phyloP scores from a whole-genome alignment of 2,113 vertebrate genomes.

The Phyllopteryx taeniolatus region DNA sequence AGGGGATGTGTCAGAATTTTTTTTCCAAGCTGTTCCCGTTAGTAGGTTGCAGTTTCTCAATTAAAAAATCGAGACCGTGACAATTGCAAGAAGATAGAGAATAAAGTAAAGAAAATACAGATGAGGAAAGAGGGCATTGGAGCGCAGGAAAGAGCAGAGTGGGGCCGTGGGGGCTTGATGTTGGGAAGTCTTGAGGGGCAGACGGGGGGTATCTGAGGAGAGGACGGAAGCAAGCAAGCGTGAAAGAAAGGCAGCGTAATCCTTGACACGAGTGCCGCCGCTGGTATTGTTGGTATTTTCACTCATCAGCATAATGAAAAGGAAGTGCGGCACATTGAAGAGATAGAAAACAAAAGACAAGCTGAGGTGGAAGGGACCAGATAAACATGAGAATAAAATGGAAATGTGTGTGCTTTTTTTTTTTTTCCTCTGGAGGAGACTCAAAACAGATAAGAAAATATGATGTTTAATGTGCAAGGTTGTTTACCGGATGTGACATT shows the following conservation, averaged over 20 bases:
- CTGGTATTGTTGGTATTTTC: constrained; percentile 30
- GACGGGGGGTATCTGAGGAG: constrained; percentile 28
- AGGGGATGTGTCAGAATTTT: constrained; percentile 44
- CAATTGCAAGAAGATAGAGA: constrained; percentile 5
- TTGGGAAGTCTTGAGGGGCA: constrained; percentile 12
- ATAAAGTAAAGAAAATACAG: constrained; percentile 12
- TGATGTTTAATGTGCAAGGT: not conserved
- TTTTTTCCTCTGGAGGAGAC: not conserved
- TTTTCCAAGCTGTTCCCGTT: constrained; percentile 54
- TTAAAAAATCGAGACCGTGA: constrained; percentile 6
- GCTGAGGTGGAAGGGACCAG: constrained; percentile 1
- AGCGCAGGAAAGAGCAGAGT: not conserved
- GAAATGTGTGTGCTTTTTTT: not conserved
- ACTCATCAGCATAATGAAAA: constrained; percentile 51
- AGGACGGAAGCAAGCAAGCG: constrained; percentile 15
- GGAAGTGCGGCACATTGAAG: constrained; percentile 40
- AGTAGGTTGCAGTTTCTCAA: constrained; percentile 14
- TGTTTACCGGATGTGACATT: not conserved
- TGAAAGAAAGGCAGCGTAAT: constrained; percentile 14
- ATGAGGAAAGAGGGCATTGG: constrained; percentile 10
- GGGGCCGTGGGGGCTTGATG: not conserved
- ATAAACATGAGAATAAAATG: not conserved
- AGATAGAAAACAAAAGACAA: constrained; percentile 29
- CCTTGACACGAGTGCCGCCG: constrained; percentile 26
- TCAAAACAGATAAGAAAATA: not conserved